phyloP scores from a whole-genome alignment of 2,888 invertebrate genomes.

The Ditula angustiorana region DNA sequence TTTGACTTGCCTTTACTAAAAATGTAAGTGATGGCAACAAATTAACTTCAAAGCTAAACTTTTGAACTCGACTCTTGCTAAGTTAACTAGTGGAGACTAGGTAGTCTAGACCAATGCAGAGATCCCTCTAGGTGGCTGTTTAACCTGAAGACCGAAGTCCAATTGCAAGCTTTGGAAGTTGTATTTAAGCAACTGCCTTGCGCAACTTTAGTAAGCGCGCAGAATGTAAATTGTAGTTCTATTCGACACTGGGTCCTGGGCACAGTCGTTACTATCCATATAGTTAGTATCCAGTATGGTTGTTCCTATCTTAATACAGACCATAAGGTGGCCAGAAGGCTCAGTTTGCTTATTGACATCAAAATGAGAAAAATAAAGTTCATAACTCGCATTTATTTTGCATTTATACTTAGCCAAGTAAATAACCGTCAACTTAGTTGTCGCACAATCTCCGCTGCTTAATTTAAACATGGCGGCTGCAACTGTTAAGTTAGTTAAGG shows the following conservation, averaged over 20 bases:
- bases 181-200: neutral
- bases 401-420: neutral
- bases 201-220: neutral
- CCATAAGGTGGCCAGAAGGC: no score
- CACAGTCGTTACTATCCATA: no score
- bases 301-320: no score
- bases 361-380: neutral
- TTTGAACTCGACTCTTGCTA: neutral
- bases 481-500: constrained; percentile 59
- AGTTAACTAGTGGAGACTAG: neutral
- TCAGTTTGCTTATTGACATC: no score
- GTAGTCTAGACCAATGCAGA: neutral
- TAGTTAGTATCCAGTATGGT: no score
- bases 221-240: neutral
- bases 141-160: constrained; percentile 3
- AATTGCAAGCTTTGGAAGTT: neutral
- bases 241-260: neutral
- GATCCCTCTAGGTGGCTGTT: neutral
- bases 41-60: neutral
- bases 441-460: constrained; percentile 58
- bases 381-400: neutral
- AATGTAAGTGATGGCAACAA: neutral
- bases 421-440: constrained; percentile 16
- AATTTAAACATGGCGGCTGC: constrained; percentile 54
- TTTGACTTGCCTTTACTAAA: neutral